Evolutionary conservation across 1,140 invertebrate genomes (phyloP).

Genomic region (Aphidius gifuensis): DNA sequence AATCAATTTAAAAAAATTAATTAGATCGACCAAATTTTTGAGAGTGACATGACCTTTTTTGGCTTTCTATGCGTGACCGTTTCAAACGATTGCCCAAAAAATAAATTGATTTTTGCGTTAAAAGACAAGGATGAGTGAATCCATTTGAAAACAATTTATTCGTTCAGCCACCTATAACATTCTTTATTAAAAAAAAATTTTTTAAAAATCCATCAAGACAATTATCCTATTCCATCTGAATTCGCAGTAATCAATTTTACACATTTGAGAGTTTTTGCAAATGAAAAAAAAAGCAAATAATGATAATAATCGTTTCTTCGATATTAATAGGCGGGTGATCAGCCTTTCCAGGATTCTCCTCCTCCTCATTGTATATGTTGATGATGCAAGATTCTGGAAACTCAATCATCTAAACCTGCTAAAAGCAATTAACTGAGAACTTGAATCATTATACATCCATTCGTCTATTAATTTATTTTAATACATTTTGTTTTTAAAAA

Average conservation of each 20-base stretch:
- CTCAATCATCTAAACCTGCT: neutral
- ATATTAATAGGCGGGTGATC: no score
- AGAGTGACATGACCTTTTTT: neutral
- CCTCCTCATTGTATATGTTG: no score
- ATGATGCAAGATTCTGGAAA: conserved; percentile 1
- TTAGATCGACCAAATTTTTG: neutral
- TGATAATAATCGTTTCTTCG: no score
- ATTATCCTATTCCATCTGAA: neutral
- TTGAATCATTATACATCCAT: neutral
- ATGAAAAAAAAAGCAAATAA: no score
- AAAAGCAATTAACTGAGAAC: neutral
- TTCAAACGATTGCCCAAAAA: conserved; percentile 23
- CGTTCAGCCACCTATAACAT: conserved; percentile 19
- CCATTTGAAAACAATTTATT: conserved; percentile 32
- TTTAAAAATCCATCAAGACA: conserved; percentile 6
- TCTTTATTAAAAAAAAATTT: no score
- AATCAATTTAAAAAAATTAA: neutral
- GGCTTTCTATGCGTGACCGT: conserved; percentile 26
- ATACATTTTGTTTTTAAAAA: no score
- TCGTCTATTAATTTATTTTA: conserved; percentile 6
- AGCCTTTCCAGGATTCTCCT: no score
- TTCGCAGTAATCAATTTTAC: no score
- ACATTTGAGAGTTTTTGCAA: no score
- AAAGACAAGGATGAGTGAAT: conserved; percentile 38
- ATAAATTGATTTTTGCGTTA: conserved; percentile 30